Conservation (phyloP, 2,888 invertebrate species). For the Drosophila mercatorum region DNA sequence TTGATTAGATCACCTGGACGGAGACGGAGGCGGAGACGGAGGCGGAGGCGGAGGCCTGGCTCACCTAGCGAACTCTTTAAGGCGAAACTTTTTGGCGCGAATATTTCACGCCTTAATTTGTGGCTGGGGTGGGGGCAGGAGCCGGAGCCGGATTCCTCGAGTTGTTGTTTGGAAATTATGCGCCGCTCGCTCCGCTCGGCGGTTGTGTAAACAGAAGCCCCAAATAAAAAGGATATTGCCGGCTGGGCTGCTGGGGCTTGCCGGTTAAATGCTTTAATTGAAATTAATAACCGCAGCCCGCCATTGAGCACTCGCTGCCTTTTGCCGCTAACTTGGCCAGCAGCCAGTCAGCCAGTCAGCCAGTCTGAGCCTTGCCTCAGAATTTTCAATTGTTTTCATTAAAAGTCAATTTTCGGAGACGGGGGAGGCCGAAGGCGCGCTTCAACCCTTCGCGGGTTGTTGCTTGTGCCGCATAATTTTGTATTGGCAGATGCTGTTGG, state of each 20-base stretch:
- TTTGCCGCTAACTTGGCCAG: slow-evolving; percentile 22
- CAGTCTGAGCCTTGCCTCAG: slow-evolving; percentile 20
- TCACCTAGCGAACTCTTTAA: slow-evolving; percentile 18
- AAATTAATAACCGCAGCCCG: slow-evolving; percentile 80
- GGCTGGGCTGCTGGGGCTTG: slow-evolving; percentile 52
- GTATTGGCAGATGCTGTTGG: slow-evolving; percentile 71
- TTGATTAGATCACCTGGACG: slow-evolving; percentile 28
- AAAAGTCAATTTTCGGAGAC: slow-evolving; percentile 73
- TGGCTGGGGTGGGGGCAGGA: slow-evolving; percentile 25
- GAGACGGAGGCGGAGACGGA: background rate
- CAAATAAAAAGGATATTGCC: slow-evolving; percentile 63
- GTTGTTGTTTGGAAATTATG: slow-evolving; percentile 52
- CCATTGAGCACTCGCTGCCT: slow-evolving; percentile 29
- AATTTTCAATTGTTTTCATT: slow-evolving; percentile 81
- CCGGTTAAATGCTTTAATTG: slow-evolving; percentile 82
- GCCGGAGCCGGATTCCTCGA: background rate
- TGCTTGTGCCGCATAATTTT: slow-evolving; percentile 67
- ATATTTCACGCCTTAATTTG: slow-evolving; percentile 78
- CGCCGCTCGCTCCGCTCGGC: slow-evolving; percentile 53
- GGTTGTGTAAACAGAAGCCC: slow-evolving; percentile 69
- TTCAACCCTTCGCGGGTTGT: slow-evolving; percentile 51
- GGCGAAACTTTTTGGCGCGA: slow-evolving; percentile 47
- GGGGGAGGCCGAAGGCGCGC: background rate
- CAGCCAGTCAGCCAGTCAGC: slow-evolving; percentile 1
- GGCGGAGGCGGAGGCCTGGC: no score